These are phyloP conservation scores for Cephalotes varians DNA, from an alignment of 2,888 invertebrate genomes.

Conservation along the genomic window DNA sequence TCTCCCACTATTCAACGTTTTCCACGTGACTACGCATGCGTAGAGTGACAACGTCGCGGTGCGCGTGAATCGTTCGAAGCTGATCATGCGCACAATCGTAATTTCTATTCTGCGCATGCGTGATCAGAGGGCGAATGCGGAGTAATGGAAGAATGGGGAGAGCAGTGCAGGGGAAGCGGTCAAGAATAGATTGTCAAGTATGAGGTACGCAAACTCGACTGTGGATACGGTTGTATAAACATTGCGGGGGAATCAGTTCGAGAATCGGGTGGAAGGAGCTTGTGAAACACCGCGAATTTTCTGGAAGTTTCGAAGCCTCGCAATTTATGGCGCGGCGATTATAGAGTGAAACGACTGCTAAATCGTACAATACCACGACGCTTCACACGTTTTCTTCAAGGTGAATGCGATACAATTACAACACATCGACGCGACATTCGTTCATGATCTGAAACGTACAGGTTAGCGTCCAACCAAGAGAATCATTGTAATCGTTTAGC, in stretches of 20 bases:
- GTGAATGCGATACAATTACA: neutral
- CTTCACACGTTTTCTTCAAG: too few species aligned
- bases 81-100: neutral
- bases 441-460: neutral
- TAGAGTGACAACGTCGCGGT: neutral
- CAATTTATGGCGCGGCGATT: neutral
- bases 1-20: neutral
- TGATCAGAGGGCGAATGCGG: neutral
- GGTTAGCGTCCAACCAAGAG: slow-evolving; percentile 19
- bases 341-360: neutral
- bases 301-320: neutral
- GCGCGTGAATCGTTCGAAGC: neutral
- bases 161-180: neutral
- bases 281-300: neutral
- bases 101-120: neutral
- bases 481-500: neutral
- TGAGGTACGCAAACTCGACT: too few species aligned
- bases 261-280: neutral
- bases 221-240: neutral
- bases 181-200: neutral
- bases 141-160: neutral
- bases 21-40: neutral
- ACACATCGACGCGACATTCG: neutral
- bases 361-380: neutral
- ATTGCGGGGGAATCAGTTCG: neutral